phyloP scores from a whole-genome alignment of 2,113 vertebrate species.

The Platysternon megacephalum region DNA sequence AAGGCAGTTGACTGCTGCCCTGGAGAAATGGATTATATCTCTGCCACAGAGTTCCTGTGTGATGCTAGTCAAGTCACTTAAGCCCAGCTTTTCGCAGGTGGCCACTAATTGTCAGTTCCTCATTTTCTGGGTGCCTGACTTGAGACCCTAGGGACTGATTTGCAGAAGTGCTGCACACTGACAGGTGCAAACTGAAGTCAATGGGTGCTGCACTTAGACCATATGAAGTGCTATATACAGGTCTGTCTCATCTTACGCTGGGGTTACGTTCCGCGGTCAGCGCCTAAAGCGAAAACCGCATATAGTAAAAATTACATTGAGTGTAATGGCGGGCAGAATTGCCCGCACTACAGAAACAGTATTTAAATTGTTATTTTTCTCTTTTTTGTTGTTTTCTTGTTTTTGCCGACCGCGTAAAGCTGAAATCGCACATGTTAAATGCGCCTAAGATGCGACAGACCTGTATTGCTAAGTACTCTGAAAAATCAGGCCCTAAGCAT shows the following conservation, averaged over 20 bases:
- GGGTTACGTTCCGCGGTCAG: too few species aligned
- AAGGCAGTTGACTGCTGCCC: not conserved
- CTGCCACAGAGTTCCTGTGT: not conserved
- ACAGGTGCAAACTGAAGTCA: not conserved
- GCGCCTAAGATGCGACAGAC: too few species aligned
- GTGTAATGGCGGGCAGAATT: too few species aligned
- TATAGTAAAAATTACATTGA: too few species aligned
- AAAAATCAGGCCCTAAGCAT: not conserved
- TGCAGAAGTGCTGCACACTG: not conserved
- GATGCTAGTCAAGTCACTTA: not conserved
- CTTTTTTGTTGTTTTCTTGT: too few species aligned
- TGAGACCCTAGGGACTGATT: not conserved
- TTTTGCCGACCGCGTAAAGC: too few species aligned
- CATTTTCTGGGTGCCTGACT: not conserved
- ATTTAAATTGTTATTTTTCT: too few species aligned
- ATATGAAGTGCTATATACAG: not conserved
- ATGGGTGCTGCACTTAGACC: not conserved
- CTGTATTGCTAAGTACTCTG: not conserved
- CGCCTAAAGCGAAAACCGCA: too few species aligned
- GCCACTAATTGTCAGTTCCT: not conserved
- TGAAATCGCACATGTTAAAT: too few species aligned
- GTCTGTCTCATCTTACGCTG: too few species aligned
- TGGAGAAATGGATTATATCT: not conserved
- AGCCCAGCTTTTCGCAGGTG: not conserved
- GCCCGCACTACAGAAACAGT: too few species aligned